Conservation (phyloP, 2,113 vertebrate species). For the Mus musculus region DNA sequence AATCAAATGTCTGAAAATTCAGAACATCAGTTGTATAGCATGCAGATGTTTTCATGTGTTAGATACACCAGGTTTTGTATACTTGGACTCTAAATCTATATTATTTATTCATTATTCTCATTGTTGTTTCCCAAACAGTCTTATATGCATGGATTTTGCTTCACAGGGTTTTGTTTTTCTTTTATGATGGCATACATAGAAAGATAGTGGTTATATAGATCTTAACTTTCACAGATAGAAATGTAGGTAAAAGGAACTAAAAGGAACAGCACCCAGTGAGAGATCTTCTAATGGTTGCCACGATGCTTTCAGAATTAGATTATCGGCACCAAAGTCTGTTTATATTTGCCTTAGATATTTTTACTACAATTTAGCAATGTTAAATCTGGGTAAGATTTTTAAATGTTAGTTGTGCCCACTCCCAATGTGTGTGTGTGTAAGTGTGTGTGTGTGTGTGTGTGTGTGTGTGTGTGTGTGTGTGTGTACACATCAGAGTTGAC, state of each 20-base stretch:
- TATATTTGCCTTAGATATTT: not conserved
- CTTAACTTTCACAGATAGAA: not conserved
- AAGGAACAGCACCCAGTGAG: not conserved
- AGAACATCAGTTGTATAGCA: not conserved
- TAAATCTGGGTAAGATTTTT: not conserved
- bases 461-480: not conserved
- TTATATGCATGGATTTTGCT: not conserved
- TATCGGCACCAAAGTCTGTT: not conserved
- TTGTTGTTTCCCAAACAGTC: not conserved
- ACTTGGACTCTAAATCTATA: not conserved
- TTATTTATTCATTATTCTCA: not conserved
- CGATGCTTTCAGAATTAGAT: not conserved
- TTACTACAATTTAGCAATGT: not conserved
- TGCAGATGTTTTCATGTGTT: not conserved
- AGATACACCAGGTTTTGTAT: not conserved
- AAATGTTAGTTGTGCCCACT: not conserved
- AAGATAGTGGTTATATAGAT: not conserved
- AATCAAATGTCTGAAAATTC: not conserved
- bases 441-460: not conserved
- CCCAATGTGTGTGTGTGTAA: not conserved
- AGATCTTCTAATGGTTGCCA: not conserved
- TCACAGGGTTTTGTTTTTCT: not conserved
- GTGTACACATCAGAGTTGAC: not conserved
- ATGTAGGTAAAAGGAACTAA: not conserved
- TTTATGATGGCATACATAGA: not conserved